Evolutionary conservation across 2,888 invertebrate species (phyloP).

Genomic region (Orthosia cruda): DNA sequence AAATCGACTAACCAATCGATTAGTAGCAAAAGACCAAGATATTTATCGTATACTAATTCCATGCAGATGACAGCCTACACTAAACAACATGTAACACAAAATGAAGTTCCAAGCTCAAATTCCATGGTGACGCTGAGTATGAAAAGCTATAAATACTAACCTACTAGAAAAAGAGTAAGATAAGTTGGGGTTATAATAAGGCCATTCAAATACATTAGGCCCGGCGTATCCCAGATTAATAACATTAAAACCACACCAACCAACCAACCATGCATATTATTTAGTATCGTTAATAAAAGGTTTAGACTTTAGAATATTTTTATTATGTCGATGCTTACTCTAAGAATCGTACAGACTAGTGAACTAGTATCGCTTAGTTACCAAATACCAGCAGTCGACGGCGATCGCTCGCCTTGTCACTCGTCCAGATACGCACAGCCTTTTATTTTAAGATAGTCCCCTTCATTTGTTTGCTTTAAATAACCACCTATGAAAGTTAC

Average conservation of each 20-base stretch:
- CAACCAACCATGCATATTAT: constrained; percentile 54
- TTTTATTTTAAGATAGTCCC: neutral
- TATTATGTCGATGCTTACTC: constrained; percentile 58
- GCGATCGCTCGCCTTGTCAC: constrained; percentile 65
- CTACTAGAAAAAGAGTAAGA: neutral
- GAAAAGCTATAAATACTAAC: neutral
- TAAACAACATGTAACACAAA: neutral
- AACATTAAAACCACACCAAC: neutral
- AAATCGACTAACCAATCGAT: constrained; percentile 30
- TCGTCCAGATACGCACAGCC: constrained; percentile 62
- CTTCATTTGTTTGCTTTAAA: neutral
- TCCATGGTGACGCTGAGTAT: neutral
- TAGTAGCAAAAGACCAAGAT: neutral
- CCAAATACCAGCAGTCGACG: constrained; percentile 75
- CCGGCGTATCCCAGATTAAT: neutral
- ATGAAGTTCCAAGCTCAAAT: neutral
- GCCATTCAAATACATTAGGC: constrained; percentile 16
- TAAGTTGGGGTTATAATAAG: constrained; percentile 16
- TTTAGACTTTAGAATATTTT: constrained; percentile 51
- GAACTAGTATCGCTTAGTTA: constrained; percentile 78
- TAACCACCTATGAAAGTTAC: neutral
- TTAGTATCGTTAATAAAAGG: constrained; percentile 45
- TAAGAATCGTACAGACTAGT: constrained; percentile 71
- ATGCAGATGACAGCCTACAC: neutral
- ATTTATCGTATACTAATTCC: neutral